Conservation (phyloP, 2,797 vertebrate genomes). For the Silurus aristotelis region DNA sequence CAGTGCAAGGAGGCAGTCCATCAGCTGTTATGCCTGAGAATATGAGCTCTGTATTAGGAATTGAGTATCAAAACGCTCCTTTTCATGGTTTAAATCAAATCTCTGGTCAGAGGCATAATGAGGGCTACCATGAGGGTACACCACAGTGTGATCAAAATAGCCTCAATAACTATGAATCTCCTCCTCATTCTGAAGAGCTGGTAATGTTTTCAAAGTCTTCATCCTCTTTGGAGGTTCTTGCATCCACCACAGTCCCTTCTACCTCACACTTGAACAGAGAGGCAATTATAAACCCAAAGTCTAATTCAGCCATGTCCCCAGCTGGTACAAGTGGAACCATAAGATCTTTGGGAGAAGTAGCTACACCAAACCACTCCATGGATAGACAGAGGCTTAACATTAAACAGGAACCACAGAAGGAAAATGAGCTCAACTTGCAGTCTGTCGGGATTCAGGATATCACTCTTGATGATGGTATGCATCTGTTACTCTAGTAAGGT, state of each 20-base stretch:
- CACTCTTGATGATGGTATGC: conserved; percentile 95
- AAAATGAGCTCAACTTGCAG: conserved; percentile 77
- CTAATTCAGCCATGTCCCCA: conserved; percentile 66
- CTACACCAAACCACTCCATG: conserved; percentile 66
- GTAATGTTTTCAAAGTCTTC: conserved; percentile 24
- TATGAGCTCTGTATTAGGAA: conserved; percentile 66
- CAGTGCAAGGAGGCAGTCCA: conserved; percentile 73
- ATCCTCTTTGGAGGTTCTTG: conserved; percentile 11
- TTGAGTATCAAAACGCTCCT: conserved; percentile 69
- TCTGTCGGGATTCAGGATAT: conserved; percentile 88
- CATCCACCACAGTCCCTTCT: conserved; percentile 44
- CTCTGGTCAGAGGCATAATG: conserved; percentile 31
- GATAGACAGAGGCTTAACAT: conserved; percentile 70
- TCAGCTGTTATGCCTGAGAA: conserved; percentile 74
- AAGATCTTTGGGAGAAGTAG: conserved; percentile 64
- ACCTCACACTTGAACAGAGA: conserved; percentile 39
- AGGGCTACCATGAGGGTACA: conserved; percentile 26
- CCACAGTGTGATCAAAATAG: conserved; percentile 19
- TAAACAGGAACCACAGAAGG: conserved; percentile 87
- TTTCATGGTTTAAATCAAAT: conserved; percentile 15
- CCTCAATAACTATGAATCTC: conserved; percentile 16
- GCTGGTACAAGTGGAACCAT: conserved; percentile 65
- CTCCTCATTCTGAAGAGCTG: background rate
- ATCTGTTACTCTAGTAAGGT: conserved; percentile 19
- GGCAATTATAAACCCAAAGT: conserved; percentile 54